These are phyloP conservation scores for Halcyon senegalensis DNA, from an alignment of 2,113 vertebrate genomes.

Conservation along the genomic window DNA sequence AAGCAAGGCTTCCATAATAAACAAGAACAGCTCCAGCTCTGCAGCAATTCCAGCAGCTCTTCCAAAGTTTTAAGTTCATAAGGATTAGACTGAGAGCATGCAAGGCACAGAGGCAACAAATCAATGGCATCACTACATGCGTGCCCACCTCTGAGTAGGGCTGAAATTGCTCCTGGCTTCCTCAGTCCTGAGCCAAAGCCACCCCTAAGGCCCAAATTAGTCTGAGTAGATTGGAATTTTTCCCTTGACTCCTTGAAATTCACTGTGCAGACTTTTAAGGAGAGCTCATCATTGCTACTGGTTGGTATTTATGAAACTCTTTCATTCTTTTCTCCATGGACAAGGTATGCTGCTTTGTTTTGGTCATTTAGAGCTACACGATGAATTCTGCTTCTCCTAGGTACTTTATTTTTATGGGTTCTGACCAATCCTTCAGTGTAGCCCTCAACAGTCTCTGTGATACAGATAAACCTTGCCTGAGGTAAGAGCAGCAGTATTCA, in stretches of 20 bases:
- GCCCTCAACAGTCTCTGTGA: neutral
- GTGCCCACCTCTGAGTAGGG: neutral
- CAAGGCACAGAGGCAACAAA: neutral
- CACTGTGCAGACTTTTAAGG: neutral
- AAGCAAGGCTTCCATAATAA: neutral
- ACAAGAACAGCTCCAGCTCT: neutral
- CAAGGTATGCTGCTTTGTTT: neutral
- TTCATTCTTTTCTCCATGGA: neutral
- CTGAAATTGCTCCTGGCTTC: neutral
- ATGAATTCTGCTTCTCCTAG: neutral
- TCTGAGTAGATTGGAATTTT: neutral
- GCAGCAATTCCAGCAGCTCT: neutral
- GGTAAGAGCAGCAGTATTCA: neutral
- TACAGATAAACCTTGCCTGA: neutral
- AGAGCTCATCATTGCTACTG: neutral
- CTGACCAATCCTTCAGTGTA: neutral
- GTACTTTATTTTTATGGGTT: neutral
- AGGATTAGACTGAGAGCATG: neutral
- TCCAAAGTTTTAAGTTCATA: neutral
- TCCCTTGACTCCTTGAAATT: neutral
- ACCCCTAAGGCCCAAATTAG: accelerated
- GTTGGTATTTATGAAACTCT: neutral
- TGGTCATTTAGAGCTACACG: neutral
- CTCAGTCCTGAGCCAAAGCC: neutral
- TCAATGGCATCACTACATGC: neutral